Base-by-base conservation (phyloP, 2,888 invertebrate species). In the Drosophila nr. fundita region DNA sequence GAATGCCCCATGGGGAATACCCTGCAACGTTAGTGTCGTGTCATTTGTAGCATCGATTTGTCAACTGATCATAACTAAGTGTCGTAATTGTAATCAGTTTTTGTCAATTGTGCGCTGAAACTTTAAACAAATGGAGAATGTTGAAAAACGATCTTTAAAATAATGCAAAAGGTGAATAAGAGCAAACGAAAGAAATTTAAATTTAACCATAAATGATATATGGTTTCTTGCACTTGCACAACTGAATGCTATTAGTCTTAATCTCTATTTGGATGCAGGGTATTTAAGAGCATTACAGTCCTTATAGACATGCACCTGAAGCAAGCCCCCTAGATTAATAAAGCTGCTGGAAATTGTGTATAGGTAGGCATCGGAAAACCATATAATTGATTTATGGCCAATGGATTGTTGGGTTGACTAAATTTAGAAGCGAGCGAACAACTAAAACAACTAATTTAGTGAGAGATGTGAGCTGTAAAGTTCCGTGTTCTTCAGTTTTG, bases 341-440 rank as follows among this genome's bases (percentile, higher is more conserved):
- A 62, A 30, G 66, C 52, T 54, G 55, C 52, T 57, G 71, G 66
- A 66, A 48, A 64, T 40, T 54, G 45, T 72, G 61, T 64, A 70
- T 71, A 67, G 55, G 27, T 29, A 40, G 61, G 62, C 58, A 73
- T 86, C 73, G 77, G 40, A 73, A 86, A 86, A 59, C 79, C 68
- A 83, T 90, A 81, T 81, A 90, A 81, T 91, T 91, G 91, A 90
- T 90, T 91, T 90, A 90, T 90, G 91, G 72, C 83, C 89, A 90
- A 90, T 90, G 89, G 89, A 91, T 89, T 90, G 90, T 50, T 65
- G 57, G 77, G 29, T 24, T 38, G 70, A 57, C 84, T 79, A 90
- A 87, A 83, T 90, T 83, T 88, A 90, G 89, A 75, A 32, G 15
- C 65, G 10, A 49, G 50, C 68, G 62, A 70, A 75, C 73, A 79